Percentiles rank a stretch among this genome's conserved stretches.
These are phyloP conservation scores for Cirrhinus molitorella DNA, from an alignment of 2,797 vertebrate genomes.

Conservation along the genomic window DNA sequence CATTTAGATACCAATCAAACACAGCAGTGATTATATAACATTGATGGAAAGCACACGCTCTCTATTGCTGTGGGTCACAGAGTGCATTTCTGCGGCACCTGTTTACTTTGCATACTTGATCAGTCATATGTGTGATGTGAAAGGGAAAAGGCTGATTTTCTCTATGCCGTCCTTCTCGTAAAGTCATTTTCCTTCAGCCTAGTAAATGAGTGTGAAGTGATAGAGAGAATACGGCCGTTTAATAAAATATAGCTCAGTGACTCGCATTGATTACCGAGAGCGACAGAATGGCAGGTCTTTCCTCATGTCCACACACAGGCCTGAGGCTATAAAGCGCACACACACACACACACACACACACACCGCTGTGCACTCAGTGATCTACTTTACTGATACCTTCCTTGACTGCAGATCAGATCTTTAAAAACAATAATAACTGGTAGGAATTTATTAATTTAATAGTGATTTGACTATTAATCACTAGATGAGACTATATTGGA, in stretches of 20 bases:
- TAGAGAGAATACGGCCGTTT: constrained; percentile 65
- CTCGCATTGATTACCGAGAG: constrained; percentile 73
- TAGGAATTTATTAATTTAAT: not conserved
- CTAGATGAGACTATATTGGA: not conserved
- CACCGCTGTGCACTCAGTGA: not conserved
- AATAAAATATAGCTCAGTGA: constrained; percentile 78
- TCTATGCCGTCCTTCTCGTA: not conserved
- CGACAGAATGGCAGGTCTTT: constrained; percentile 70
- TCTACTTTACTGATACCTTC: constrained; percentile 20
- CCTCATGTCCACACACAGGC: constrained; percentile 65
- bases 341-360: not conserved
- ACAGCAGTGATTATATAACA: constrained; percentile 6
- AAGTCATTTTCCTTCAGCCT: constrained; percentile 17
- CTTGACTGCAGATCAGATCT: not conserved
- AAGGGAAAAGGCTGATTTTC: constrained; percentile 20
- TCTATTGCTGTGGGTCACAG: constrained; percentile 19
- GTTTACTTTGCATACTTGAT: constrained; percentile 40
- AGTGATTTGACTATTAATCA: not conserved
- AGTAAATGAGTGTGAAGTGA: constrained; percentile 37
- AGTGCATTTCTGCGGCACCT: constrained; percentile 32
- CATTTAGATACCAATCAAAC: not conserved
- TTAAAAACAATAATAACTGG: constrained; percentile 13
- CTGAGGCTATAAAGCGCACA: constrained; percentile 17
- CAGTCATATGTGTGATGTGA: constrained; percentile 37
- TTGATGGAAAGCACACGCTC: constrained; percentile 32